phyloP scores from a whole-genome alignment of 1,140 invertebrate genomes.

The Portunus trituberculatus region DNA sequence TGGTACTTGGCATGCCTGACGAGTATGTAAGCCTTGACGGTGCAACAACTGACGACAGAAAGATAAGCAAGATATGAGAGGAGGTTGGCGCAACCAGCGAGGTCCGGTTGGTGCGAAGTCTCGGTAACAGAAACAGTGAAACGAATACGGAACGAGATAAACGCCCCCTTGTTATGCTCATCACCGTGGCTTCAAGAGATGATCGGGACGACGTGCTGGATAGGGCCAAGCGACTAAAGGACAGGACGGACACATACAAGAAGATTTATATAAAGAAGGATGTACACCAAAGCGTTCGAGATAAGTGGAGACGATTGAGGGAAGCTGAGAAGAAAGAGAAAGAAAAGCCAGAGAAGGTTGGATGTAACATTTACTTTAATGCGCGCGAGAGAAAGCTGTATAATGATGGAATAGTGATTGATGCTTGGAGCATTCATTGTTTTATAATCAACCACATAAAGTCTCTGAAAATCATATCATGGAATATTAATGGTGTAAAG shows the following conservation, averaged over 20 bases:
- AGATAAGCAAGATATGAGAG: not conserved
- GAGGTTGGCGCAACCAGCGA: not conserved
- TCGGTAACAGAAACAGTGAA: too few relatives aligned
- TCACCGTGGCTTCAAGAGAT: not conserved
- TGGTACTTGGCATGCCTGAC: not conserved
- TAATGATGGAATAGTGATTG: slow-evolving; percentile 15
- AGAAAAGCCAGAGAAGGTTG: not conserved
- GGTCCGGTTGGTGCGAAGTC: not conserved
- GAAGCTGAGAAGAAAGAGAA: not conserved
- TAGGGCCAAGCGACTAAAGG: not conserved
- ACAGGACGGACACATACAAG: not conserved
- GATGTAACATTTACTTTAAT: not conserved
- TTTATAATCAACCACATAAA: not conserved
- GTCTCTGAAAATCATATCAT: not conserved
- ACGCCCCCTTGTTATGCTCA: not conserved
- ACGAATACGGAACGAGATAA: not conserved
- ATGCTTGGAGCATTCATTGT: not conserved
- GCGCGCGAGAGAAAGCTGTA: not conserved
- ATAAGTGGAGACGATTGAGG: slow-evolving; percentile 30
- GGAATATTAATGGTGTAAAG: slow-evolving; percentile 25
- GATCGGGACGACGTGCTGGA: not conserved
- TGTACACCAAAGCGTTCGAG: not conserved
- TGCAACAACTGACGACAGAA: not conserved
- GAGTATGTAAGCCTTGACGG: not conserved
- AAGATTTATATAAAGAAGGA: not conserved